Conservation (phyloP, 2,888 invertebrate genomes). For the Prosapia bicincta region DNA sequence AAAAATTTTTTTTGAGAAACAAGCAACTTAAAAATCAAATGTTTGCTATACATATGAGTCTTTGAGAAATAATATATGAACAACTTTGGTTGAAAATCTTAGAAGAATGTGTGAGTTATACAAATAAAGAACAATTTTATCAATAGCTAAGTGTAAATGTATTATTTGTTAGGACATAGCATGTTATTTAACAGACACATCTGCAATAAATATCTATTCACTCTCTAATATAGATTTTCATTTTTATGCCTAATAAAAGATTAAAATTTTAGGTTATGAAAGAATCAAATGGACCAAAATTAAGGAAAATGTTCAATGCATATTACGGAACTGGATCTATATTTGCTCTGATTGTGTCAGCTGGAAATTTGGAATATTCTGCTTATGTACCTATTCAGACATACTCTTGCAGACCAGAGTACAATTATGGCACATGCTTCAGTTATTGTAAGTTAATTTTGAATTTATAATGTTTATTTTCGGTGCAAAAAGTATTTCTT, state of each 20-base stretch:
- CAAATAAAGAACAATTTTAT: too few relatives aligned
- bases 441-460: conserved; percentile 36
- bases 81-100: too few relatives aligned
- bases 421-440: conserved; percentile 50
- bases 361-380: conserved; percentile 45
- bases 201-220: too few relatives aligned
- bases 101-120: too few relatives aligned
- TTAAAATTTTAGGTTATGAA: background rate
- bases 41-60: too few relatives aligned
- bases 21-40: too few relatives aligned
- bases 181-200: too few relatives aligned
- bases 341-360: conserved; percentile 54
- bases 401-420: conserved; percentile 59
- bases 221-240: too few relatives aligned
- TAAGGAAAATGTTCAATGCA: conserved; percentile 54
- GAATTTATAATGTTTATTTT: background rate
- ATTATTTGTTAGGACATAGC: conserved; percentile 9
- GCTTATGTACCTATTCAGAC: conserved; percentile 66
- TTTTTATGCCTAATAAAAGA: too few relatives aligned
- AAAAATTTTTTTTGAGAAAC: too few relatives aligned
- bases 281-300: background rate
- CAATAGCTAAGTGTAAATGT: conserved; percentile 38
- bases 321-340: conserved; percentile 61
- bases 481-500: background rate
- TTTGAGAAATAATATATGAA: too few relatives aligned